A percentile compares a stretch with the other conserved stretches of the same genome.
phyloP scores from a whole-genome alignment of 92 coral and sea anemone genomes.

The Zoanthus sociatus region DNA sequence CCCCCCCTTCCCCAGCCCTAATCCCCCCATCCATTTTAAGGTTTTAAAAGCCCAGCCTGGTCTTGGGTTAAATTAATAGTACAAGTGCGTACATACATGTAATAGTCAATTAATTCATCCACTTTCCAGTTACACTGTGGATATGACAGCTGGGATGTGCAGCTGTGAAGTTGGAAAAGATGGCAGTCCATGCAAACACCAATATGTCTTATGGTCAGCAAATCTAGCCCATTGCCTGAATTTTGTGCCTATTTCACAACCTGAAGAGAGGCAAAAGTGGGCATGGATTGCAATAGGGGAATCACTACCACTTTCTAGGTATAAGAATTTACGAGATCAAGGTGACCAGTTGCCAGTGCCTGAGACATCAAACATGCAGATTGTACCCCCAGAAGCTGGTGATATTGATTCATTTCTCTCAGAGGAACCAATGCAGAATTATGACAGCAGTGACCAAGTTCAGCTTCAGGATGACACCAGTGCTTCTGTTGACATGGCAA shows the following conservation, averaged over 20 bases:
- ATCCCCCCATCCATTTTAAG: slow-evolving; percentile 10
- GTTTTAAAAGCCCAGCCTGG: slow-evolving; percentile 31
- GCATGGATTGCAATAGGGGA: slow-evolving; percentile 73
- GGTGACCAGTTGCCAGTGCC: slow-evolving; percentile 40
- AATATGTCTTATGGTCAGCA: slow-evolving; percentile 69
- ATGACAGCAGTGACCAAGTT: slow-evolving; percentile 15
- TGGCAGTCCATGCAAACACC: slow-evolving; percentile 70
- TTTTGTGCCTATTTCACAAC: slow-evolving; percentile 65
- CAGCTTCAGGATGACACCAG: slow-evolving; percentile 1
- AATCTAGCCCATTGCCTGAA: slow-evolving; percentile 65
- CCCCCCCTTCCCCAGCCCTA: neutral
- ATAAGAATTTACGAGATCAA: slow-evolving; percentile 49
- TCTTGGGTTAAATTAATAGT: neutral
- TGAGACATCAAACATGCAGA: slow-evolving; percentile 14
- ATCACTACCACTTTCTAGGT: slow-evolving; percentile 60
- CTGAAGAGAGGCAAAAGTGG: slow-evolving; percentile 61
- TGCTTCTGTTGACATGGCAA: neutral
- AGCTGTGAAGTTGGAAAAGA: slow-evolving; percentile 68
- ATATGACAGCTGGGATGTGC: slow-evolving; percentile 69
- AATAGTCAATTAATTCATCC: neutral
- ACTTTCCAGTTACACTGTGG: slow-evolving; percentile 64
- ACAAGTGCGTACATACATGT: neutral
- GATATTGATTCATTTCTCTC: slow-evolving; percentile 12
- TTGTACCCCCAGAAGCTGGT: slow-evolving; percentile 16
- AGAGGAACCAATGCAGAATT: slow-evolving; percentile 22